Conservation (phyloP, 2,113 vertebrate species). For the Megalops atlanticus region DNA sequence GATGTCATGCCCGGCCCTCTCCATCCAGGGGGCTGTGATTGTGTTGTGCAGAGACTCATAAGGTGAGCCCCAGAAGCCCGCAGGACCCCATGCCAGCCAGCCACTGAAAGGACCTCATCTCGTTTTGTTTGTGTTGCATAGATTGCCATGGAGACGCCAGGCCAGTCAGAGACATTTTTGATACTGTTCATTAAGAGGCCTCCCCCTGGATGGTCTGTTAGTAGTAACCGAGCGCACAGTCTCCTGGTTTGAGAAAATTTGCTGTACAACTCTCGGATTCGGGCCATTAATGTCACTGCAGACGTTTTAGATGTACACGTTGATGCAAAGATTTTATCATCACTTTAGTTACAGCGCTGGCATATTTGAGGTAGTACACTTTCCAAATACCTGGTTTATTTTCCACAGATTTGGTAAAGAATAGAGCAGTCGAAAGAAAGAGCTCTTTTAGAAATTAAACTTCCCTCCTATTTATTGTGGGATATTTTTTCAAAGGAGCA, state of each 20-base stretch:
- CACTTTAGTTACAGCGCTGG: neutral
- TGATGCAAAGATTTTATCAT: neutral
- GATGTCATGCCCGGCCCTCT: neutral
- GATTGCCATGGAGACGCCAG: constrained; percentile 11
- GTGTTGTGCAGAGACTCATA: neutral
- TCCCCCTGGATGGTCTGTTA: neutral
- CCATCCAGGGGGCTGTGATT: neutral
- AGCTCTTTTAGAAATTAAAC: neutral
- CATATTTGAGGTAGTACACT: neutral
- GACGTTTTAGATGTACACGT: neutral
- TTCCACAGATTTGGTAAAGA: neutral
- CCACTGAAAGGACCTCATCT: neutral
- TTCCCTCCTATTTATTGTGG: neutral
- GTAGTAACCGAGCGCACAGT: neutral
- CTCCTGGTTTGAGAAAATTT: neutral
- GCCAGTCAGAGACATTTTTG: neutral
- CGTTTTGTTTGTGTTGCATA: constrained; percentile 2
- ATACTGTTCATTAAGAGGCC: neutral
- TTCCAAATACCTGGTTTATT: neutral
- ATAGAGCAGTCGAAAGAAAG: neutral
- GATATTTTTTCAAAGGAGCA: neutral
- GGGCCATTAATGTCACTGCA: neutral
- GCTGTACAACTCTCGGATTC: neutral
- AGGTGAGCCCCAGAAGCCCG: neutral
- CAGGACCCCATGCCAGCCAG: neutral